These are phyloP conservation scores for Gortyna flavago DNA, from an alignment of 2,888 invertebrate species.

Conservation along the genomic window DNA sequence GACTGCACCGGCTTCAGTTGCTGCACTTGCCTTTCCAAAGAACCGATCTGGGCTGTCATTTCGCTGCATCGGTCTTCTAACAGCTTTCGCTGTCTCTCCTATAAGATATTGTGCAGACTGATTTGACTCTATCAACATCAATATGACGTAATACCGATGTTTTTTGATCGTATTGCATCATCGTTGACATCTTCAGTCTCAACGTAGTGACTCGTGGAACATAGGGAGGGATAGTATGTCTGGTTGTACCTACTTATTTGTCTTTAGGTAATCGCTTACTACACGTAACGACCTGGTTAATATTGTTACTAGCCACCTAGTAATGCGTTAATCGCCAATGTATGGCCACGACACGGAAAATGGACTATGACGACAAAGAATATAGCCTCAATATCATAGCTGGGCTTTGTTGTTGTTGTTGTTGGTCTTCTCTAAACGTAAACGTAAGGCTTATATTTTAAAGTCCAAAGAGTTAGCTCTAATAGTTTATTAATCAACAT, in stretches of 20 bases:
- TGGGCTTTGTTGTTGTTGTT: not conserved
- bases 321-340: not conserved
- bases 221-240: not conserved
- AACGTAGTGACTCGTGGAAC: not conserved
- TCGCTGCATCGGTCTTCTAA: constrained; percentile 82
- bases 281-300: too few relatives aligned
- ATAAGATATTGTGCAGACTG: constrained; percentile 26
- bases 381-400: too few relatives aligned
- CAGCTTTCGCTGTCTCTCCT: constrained; percentile 82
- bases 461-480: not conserved
- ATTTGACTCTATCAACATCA: not conserved
- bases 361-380: not conserved
- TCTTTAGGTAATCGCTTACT: not conserved
- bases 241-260: not conserved
- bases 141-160: constrained; percentile 17
- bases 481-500: constrained; percentile 2
- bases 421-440: not conserved
- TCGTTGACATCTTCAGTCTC: not conserved
- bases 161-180: constrained; percentile 15
- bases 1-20: constrained; percentile 79
- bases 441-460: not conserved
- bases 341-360: not conserved
- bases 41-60: constrained; percentile 72
- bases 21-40: constrained; percentile 78
- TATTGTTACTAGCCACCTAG: not conserved